Percentiles rank a stretch among this genome's conserved stretches.
Evolutionary conservation across 2,888 invertebrate genomes (phyloP).

Genomic region (Tortricodes alternella): DNA sequence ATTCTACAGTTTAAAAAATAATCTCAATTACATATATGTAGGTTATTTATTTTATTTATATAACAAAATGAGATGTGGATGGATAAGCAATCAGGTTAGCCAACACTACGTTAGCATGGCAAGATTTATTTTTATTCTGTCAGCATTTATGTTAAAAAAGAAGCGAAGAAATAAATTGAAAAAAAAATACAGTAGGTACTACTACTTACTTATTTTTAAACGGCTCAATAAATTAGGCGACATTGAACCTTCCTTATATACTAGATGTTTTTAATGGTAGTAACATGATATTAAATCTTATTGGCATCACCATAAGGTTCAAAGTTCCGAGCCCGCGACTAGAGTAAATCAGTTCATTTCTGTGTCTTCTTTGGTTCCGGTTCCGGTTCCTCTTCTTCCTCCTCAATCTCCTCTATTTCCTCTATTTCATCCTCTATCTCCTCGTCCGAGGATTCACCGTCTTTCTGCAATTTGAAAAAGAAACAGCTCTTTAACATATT

Average conservation of each 20-base stretch:
- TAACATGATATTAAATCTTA: neutral
- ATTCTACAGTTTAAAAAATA: too few relatives aligned
- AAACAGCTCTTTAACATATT: neutral
- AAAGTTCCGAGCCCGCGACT: neutral
- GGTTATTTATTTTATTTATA: too few relatives aligned
- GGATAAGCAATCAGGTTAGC: too few relatives aligned
- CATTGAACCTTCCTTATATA: neutral
- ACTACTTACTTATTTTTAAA: too few relatives aligned
- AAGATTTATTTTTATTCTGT: too few relatives aligned
- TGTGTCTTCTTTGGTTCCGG: slow-evolving; percentile 37
- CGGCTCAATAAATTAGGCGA: too few relatives aligned
- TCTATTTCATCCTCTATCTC: slow-evolving; percentile 68
- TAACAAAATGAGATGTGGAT: too few relatives aligned
- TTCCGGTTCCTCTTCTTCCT: slow-evolving; percentile 44
- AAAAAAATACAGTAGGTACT: too few relatives aligned
- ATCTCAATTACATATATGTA: too few relatives aligned
- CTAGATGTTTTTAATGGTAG: neutral
- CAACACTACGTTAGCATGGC: too few relatives aligned
- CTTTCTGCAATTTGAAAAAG: slow-evolving; percentile 51
- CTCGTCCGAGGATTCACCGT: slow-evolving; percentile 68
- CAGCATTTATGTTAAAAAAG: too few relatives aligned
- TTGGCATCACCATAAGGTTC: neutral
- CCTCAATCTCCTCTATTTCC: slow-evolving; percentile 74
- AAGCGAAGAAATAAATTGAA: too few relatives aligned
- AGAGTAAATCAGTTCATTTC: slow-evolving; percentile 27